Percentiles rank a stretch among this genome's conserved stretches.
These are phyloP conservation scores for Drosophila willistoni DNA, from an alignment of 1,140 invertebrate genomes.

Conservation along the genomic window DNA sequence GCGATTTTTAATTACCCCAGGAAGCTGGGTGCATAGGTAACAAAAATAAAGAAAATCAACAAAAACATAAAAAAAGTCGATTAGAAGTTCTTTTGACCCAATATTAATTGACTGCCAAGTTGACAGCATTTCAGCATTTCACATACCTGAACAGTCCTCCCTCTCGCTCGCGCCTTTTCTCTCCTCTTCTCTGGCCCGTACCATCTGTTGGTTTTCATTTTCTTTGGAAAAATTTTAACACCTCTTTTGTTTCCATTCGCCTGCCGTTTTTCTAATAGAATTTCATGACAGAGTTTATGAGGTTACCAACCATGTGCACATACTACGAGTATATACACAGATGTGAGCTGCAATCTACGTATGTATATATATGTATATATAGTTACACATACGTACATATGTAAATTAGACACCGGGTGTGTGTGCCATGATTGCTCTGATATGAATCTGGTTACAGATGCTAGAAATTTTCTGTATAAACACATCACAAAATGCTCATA, in stretches of 20 bases:
- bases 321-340: slow-evolving; percentile 25
- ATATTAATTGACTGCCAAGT: slow-evolving; percentile 72
- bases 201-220: neutral
- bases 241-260: slow-evolving; percentile 50
- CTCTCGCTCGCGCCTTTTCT: slow-evolving; percentile 17
- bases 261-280: slow-evolving; percentile 10
- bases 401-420: slow-evolving; percentile 43
- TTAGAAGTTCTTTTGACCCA: slow-evolving; percentile 23
- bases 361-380: neutral
- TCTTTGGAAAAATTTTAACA: slow-evolving; percentile 41
- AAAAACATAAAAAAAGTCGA: neutral
- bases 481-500: slow-evolving; percentile 10
- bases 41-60: neutral
- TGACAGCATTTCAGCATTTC: slow-evolving; percentile 28
- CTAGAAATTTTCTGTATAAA: slow-evolving; percentile 18
- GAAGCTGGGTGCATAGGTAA: slow-evolving; percentile 42
- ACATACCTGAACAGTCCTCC: slow-evolving; percentile 35
- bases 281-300: slow-evolving; percentile 10
- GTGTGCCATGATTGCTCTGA: slow-evolving; percentile 40
- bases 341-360: slow-evolving; percentile 29
- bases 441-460: slow-evolving; percentile 10
- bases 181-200: slow-evolving; percentile 8
- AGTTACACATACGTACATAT: slow-evolving; percentile 31
- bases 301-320: slow-evolving; percentile 20
- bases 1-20: slow-evolving; percentile 74